These are phyloP conservation scores for Lepus oiostolus DNA, from an alignment of 2,797 vertebrate genomes.

Conservation along the genomic window DNA sequence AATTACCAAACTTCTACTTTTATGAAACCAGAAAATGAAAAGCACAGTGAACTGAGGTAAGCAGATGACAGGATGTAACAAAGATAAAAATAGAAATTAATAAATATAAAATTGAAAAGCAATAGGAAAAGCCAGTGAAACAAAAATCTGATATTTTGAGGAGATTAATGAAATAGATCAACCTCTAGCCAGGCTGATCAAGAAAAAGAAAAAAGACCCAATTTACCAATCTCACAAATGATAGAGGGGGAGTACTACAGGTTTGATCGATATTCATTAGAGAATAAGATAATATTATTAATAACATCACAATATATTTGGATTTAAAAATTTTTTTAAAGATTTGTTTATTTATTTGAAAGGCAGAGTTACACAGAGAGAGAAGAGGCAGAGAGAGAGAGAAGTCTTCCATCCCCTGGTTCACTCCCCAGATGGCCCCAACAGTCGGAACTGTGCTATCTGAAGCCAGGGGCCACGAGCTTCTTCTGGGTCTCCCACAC, in stretches of 20 bases:
- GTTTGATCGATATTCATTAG: neutral
- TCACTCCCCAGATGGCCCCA: too few relatives aligned
- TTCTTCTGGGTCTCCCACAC: too few relatives aligned
- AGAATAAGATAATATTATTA: neutral
- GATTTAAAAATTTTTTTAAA: too few relatives aligned
- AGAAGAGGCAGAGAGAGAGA: too few relatives aligned
- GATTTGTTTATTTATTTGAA: too few relatives aligned
- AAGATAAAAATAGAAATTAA: neutral
- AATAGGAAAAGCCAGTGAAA: neutral
- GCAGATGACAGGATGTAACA: neutral
- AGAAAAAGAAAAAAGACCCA: neutral
- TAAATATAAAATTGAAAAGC: neutral
- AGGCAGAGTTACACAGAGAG: too few relatives aligned
- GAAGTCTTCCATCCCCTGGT: too few relatives aligned
- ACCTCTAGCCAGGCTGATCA: neutral
- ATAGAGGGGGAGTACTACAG: neutral
- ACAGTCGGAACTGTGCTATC: too few relatives aligned
- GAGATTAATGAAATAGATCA: neutral
- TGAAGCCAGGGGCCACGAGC: too few relatives aligned
- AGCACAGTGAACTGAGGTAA: neutral
- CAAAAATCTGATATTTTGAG: neutral
- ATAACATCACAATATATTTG: neutral
- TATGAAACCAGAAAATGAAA: neutral
- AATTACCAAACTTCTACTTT: neutral
- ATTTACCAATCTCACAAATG: neutral